Conservation (phyloP, 53 echinoderm and acorn worm genomes). For the Patiria pectinifera region DNA sequence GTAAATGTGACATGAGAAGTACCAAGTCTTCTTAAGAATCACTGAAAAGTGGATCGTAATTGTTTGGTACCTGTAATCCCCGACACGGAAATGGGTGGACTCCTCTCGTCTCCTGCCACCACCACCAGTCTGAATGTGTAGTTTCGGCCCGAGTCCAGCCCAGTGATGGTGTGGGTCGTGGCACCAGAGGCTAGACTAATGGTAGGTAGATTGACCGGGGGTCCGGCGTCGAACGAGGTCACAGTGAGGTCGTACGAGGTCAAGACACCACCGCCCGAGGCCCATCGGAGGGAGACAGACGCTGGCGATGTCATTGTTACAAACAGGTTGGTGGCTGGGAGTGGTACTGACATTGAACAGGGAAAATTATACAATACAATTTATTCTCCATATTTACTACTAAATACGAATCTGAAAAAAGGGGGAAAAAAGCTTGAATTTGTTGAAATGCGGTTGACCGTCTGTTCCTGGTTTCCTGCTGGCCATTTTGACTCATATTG, state of each 20-base stretch:
- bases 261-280: constrained; percentile 24
- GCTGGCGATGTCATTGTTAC: constrained; percentile 23
- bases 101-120: constrained; percentile 29
- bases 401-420: no score
- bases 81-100: background rate
- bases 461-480: no score
- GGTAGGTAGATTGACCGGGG: background rate
- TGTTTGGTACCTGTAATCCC: constrained; percentile 36
- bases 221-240: constrained; percentile 36
- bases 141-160: constrained; percentile 33
- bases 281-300: constrained; percentile 28
- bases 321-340: constrained; percentile 4
- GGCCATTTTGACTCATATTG: no score
- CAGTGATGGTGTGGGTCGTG: constrained; percentile 26
- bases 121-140: constrained; percentile 58
- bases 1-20: no score
- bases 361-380: background rate
- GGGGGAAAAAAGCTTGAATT: no score
- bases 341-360: constrained; percentile 21
- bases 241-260: constrained; percentile 36
- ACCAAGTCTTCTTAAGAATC: no score
- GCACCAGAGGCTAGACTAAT: constrained; percentile 15
- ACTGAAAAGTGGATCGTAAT: no score
- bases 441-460: no score
- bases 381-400: no score